Base-by-base conservation (phyloP, 2,888 invertebrate species). In the Stegophylla sp. region DNA sequence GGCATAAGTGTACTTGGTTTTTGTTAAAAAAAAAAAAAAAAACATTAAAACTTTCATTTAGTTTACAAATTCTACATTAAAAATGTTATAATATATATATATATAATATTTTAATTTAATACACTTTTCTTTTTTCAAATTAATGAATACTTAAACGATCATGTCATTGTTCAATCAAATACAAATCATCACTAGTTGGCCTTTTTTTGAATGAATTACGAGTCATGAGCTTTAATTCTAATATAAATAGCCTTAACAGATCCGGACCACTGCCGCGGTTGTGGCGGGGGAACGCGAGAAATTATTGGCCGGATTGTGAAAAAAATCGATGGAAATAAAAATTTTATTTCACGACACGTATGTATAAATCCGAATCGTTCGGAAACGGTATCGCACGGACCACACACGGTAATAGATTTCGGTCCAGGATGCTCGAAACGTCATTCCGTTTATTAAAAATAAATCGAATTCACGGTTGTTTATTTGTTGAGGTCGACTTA, bases 391-490 rank as follows among this genome's bases (percentile, higher is more conserved):
- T 34, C 34, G 7, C 34, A 34, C 34, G 7, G 43, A 74, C 41
- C 34, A 28, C 28, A 28, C 61, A 61, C 28, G 4, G 53, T 43
- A 66, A 75, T 66, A 66, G 64, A 66, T 64, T 64, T 75, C n/a
- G 48, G 23, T 75, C 64, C 51, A 12, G 1, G 20, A 28, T 15
- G 34, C 20, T 13, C 7, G 7, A 28, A 72, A 61, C 61, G 13
- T 61, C 59, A 45, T 64, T 34, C 17, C 5, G 34, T 53, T 75
- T 75, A 75, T 75, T 75, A 66, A 66, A 75, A 64, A 75, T 75
- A 75, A 75, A 75, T 66, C 75, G 64, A 66, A 75, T 66, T 45
- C 12, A 74, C 23, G 63, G 74, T 74, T 48, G 74, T 74, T 63
- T 74, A 74, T 63, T 74, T n/a, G 34, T 51, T 5, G 63, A 51